These are phyloP conservation scores for Periophthalmodon schlosseri DNA, from an alignment of 2,113 vertebrate genomes.

Conservation along the genomic window DNA sequence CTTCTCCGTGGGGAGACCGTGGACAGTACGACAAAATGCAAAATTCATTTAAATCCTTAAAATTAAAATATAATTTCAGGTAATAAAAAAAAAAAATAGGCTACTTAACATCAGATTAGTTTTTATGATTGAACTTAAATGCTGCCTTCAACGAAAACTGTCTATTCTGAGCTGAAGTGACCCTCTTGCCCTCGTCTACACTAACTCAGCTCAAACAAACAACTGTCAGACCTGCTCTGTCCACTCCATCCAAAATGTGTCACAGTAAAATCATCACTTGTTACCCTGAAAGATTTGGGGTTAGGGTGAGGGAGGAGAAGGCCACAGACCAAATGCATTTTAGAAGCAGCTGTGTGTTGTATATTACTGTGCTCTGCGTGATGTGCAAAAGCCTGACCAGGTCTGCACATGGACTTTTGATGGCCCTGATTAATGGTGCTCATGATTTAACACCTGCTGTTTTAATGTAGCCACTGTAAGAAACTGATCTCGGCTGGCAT, in stretches of 20 bases:
- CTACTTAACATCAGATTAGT: too few relatives aligned
- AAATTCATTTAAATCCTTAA: too few relatives aligned
- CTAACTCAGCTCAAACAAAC: constrained; percentile 17
- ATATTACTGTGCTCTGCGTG: constrained; percentile 15
- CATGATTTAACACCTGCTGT: constrained; percentile 84
- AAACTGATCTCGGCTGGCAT: constrained; percentile 82
- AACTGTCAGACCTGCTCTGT: constrained; percentile 29
- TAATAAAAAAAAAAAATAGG: too few relatives aligned
- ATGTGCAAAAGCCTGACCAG: constrained; percentile 24
- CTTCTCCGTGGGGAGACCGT: too few relatives aligned
- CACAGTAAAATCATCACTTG: constrained; percentile 51
- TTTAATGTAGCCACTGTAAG: constrained; percentile 79
- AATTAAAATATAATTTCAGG: too few relatives aligned
- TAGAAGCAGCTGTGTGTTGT: constrained; percentile 25
- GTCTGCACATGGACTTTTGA: constrained; percentile 18
- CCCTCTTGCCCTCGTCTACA: background rate
- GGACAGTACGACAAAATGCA: too few relatives aligned
- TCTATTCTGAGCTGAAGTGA: background rate
- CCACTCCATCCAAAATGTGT: constrained; percentile 28
- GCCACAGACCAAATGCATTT: constrained; percentile 23
- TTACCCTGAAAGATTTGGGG: constrained; percentile 36
- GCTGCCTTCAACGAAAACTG: background rate
- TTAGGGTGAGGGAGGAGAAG: constrained; percentile 18
- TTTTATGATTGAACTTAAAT: too few relatives aligned
- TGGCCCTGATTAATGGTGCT: constrained; percentile 73